phyloP scores from a whole-genome alignment of 2,113 vertebrate species.

The Cyanoramphus novaezelandiae region DNA sequence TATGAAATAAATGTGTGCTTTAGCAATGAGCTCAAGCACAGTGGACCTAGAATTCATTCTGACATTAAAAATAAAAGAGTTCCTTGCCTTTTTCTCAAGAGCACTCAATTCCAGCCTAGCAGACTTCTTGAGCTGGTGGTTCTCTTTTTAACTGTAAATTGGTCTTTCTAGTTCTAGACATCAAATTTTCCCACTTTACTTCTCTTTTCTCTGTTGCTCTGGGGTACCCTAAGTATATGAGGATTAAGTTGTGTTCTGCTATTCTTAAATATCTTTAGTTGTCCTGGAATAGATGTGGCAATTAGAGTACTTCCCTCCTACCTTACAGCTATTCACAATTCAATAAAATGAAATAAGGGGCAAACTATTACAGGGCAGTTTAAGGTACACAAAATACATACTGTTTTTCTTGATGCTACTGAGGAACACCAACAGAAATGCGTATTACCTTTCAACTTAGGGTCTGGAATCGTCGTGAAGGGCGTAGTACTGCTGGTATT shows the following conservation, averaged over 20 bases:
- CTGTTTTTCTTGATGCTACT: neutral
- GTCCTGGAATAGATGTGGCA: neutral
- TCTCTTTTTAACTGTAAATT: neutral
- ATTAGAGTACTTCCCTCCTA: neutral
- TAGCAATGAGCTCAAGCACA: neutral
- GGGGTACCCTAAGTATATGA: neutral
- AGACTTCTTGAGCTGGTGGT: neutral
- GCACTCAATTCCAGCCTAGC: neutral
- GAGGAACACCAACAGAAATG: neutral
- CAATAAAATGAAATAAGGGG: neutral
- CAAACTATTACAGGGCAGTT: neutral
- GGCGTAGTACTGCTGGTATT: neutral
- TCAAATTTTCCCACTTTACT: neutral
- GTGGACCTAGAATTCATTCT: neutral
- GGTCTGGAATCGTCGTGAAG: fast-evolving
- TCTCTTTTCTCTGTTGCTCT: neutral
- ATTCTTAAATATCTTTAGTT: neutral
- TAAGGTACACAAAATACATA: neutral
- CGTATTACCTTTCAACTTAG: neutral
- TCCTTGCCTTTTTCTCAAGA: neutral
- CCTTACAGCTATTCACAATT: neutral
- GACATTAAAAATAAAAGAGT: neutral
- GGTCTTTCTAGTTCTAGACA: neutral
- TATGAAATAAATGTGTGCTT: neutral
- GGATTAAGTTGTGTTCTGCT: neutral